These are phyloP conservation scores for Nerophis ophidion DNA, from an alignment of 2,113 vertebrate species.

Conservation along the genomic window DNA sequence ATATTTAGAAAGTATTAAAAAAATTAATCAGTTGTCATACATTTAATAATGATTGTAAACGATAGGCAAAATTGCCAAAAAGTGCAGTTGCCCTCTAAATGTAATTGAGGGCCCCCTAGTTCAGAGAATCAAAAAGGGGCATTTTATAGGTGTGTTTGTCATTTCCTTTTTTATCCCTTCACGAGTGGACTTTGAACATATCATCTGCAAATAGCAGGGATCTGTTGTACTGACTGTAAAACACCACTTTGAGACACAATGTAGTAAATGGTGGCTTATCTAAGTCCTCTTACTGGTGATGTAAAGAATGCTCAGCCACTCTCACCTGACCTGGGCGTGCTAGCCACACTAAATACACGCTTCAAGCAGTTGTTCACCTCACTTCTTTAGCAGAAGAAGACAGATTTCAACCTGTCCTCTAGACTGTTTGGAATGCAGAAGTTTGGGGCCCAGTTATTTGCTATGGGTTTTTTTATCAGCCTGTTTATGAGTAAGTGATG, in stretches of 20 bases:
- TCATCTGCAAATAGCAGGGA: no score
- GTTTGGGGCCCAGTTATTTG: conserved; percentile 7
- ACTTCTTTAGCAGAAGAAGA: conserved; percentile 28
- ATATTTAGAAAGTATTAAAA: no score
- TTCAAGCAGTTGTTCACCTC: conserved; percentile 28
- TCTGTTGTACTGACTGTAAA: background rate
- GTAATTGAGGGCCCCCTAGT: no score
- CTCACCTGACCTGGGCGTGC: conserved; percentile 36
- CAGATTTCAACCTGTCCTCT: conserved; percentile 63
- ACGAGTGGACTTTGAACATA: no score
- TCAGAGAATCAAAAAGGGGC: no score
- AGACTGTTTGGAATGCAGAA: conserved; percentile 48
- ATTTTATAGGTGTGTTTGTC: no score
- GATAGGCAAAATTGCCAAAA: no score
- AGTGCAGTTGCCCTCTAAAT: no score
- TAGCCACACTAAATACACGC: conserved; percentile 34
- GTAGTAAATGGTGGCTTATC: background rate
- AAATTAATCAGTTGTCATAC: no score
- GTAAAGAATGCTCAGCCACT: conserved; percentile 8
- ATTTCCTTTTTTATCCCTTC: no score
- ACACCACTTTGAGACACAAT: background rate
- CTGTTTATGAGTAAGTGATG: conserved; percentile 65
- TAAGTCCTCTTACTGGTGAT: background rate
- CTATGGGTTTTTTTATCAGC: conserved; percentile 17
- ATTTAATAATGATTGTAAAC: no score